phyloP scores from a whole-genome alignment of 2,888 invertebrate genomes.

The Ophion ventricosus region DNA sequence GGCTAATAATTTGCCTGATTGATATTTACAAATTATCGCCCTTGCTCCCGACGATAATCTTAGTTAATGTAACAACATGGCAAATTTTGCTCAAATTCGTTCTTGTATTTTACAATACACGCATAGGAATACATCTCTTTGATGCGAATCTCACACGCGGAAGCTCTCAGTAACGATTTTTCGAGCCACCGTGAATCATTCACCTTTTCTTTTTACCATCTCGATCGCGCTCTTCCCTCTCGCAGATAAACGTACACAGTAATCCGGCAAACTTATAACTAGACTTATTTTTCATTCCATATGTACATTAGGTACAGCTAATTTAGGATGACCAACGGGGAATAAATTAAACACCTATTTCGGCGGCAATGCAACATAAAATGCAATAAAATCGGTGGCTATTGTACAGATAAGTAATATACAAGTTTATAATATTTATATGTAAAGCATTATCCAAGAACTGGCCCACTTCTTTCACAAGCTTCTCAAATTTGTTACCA shows the following conservation, averaged over 20 bases:
- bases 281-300: slow-evolving; percentile 60
- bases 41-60: slow-evolving; percentile 62
- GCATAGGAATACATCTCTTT: slow-evolving; percentile 49
- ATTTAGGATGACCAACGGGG: slow-evolving; percentile 68
- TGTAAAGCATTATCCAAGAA: neutral
- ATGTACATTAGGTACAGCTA: slow-evolving; percentile 72
- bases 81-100: slow-evolving; percentile 59
- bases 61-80: slow-evolving; percentile 62
- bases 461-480: neutral
- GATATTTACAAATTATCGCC: slow-evolving; percentile 66
- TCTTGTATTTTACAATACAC: slow-evolving; percentile 63
- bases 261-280: slow-evolving; percentile 60
- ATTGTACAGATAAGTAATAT: slow-evolving; percentile 62
- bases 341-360: slow-evolving; percentile 34
- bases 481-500: neutral
- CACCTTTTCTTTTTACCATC: slow-evolving; percentile 24
- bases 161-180: slow-evolving; percentile 42
- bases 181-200: slow-evolving; percentile 52
- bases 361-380: slow-evolving; percentile 44
- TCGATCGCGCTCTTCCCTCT: slow-evolving; percentile 10
- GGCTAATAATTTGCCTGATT: slow-evolving; percentile 59
- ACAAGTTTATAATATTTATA: slow-evolving; percentile 31
- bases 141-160: slow-evolving; percentile 38
- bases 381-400: slow-evolving; percentile 37
- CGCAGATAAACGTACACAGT: slow-evolving; percentile 59